Evolutionary conservation across 2,797 vertebrate genomes (phyloP).

Genomic region (Bovichtus variegatus): DNA sequence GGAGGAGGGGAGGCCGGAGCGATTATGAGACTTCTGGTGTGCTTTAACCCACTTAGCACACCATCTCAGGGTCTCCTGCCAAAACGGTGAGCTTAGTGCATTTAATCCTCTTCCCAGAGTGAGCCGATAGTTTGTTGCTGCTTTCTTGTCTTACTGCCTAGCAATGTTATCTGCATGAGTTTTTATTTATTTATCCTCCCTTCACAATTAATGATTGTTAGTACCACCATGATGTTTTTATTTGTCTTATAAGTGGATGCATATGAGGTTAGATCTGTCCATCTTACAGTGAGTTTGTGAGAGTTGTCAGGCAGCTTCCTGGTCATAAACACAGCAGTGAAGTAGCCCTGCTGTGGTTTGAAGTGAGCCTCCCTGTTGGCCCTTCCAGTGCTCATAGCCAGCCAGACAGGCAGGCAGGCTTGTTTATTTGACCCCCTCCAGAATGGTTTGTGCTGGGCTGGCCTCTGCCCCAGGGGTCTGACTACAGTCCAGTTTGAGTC

Average conservation of each 20-base stretch:
- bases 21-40: constrained; percentile 82
- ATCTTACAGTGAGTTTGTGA: constrained; percentile 17
- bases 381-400: constrained; percentile 35
- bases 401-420: constrained; percentile 41
- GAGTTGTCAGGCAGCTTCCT: constrained; percentile 57
- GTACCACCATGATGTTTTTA: constrained; percentile 19
- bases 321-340: constrained; percentile 63
- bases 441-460: constrained; percentile 59
- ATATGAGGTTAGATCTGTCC: constrained; percentile 23
- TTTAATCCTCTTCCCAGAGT: constrained; percentile 80
- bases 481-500: constrained; percentile 57
- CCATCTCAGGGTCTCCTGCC: constrained; percentile 80
- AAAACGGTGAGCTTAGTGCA: constrained; percentile 81
- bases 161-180: constrained; percentile 45
- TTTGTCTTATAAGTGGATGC: constrained; percentile 32
- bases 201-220: constrained; percentile 47
- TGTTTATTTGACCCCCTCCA: constrained; percentile 71
- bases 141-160: constrained; percentile 54
- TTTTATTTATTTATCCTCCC: constrained; percentile 25
- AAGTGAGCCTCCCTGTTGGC: constrained; percentile 60
- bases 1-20: constrained; percentile 43
- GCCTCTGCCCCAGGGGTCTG: constrained; percentile 66
- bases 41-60: constrained; percentile 87
- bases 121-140: constrained; percentile 69
- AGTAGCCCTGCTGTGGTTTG: constrained; percentile 68